A percentile compares a stretch with the other conserved stretches of the same genome.
Evolutionary conservation across 2,113 vertebrate genomes (phyloP).

Genomic region (Aphelocoma coerulescens): DNA sequence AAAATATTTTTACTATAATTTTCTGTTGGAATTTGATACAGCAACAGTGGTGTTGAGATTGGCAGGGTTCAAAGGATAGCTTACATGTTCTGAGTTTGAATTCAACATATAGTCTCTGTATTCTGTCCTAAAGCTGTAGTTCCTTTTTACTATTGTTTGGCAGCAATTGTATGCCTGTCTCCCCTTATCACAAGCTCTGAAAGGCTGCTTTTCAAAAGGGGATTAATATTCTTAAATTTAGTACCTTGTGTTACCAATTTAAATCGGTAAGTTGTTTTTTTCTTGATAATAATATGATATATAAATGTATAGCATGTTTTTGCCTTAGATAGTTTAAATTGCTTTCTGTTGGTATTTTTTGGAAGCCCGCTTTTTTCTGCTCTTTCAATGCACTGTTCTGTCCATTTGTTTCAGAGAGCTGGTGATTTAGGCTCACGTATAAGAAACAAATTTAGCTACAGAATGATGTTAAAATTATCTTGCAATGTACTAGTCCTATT

Average conservation of each 20-base stretch:
- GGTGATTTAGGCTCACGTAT: neutral
- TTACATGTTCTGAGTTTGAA: neutral
- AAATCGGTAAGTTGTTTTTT: neutral
- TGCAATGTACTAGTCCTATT: neutral
- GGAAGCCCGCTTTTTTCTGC: neutral
- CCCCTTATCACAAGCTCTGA: neutral
- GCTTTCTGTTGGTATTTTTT: neutral
- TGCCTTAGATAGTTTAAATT: neutral
- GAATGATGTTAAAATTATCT: neutral
- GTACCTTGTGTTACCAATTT: neutral
- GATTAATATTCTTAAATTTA: neutral
- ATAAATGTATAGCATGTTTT: neutral
- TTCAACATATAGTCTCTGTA: neutral
- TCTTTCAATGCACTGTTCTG: neutral
- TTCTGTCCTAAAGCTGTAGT: neutral
- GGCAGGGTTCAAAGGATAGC: neutral
- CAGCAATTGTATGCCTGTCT: slow-evolving; percentile 11
- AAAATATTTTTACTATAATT: neutral
- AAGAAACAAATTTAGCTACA: neutral
- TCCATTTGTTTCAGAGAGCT: neutral
- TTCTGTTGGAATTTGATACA: neutral
- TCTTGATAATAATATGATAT: neutral
- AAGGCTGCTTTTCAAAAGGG: neutral
- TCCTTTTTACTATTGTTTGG: slow-evolving; percentile 14
- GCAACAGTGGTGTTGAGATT: neutral